These are phyloP conservation scores for Kryptolebias ocellatus DNA, from an alignment of 2,797 vertebrate species.

Conservation along the genomic window DNA sequence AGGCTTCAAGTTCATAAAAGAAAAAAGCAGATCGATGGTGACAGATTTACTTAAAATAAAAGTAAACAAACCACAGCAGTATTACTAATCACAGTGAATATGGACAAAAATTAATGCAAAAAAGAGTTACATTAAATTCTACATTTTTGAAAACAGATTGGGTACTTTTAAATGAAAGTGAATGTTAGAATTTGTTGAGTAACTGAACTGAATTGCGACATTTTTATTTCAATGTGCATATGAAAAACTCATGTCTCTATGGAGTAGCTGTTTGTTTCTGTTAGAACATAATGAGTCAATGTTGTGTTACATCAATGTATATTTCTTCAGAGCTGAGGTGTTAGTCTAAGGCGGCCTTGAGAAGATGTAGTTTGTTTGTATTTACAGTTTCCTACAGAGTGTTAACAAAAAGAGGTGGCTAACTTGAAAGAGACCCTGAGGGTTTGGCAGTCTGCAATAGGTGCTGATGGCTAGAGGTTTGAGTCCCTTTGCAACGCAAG, in stretches of 20 bases:
- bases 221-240: conserved; percentile 10
- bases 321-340: conserved; percentile 3
- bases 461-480: conserved; percentile 55
- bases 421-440: conserved; percentile 41
- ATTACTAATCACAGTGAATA: too few species aligned
- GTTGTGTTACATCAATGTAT: conserved; percentile 1
- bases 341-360: conserved; percentile 24
- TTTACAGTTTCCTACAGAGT: conserved; percentile 25
- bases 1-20: too few species aligned
- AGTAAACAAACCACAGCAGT: too few species aligned
- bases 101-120: too few species aligned
- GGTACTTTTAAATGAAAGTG: conserved; percentile 3
- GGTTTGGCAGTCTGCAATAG: conserved; percentile 49
- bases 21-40: too few species aligned
- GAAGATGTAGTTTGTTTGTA: conserved; percentile 31
- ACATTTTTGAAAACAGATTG: not conserved
- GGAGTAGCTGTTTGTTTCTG: not conserved
- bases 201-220: not conserved
- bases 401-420: conserved; percentile 44
- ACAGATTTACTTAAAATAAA: too few species aligned
- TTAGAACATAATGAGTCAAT: conserved; percentile 1
- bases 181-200: conserved; percentile 5
- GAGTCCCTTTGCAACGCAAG: conserved; percentile 30
- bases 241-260: not conserved
- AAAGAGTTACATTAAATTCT: too few species aligned